Evolutionary conservation across 1,140 invertebrate genomes (phyloP).

Genomic region (Drosophila watanabei): DNA sequence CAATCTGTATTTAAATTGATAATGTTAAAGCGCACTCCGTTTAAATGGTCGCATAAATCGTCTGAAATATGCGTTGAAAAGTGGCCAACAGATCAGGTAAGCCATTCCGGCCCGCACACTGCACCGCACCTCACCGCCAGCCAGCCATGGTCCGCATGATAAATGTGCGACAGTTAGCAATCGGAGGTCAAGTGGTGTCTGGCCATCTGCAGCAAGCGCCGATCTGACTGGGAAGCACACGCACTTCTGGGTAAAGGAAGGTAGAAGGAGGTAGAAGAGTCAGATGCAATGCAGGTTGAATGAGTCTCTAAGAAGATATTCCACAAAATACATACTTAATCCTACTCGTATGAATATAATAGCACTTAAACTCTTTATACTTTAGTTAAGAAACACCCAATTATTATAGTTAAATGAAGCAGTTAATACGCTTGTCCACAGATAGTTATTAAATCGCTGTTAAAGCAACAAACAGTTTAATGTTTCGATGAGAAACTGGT

Average conservation of each 20-base stretch:
- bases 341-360: not conserved
- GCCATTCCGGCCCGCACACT: constrained; percentile 1
- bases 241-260: constrained; percentile 8
- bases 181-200: constrained; percentile 34
- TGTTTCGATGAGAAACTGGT: constrained; percentile 1
- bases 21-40: constrained; percentile 55
- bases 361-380: not conserved
- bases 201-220: constrained; percentile 18
- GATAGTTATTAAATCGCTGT: not conserved
- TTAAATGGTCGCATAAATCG: constrained; percentile 46
- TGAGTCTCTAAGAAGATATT: not conserved
- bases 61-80: constrained; percentile 55
- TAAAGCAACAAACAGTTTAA: not conserved
- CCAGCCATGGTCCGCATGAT: constrained; percentile 28
- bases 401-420: not conserved
- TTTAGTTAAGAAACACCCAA: not conserved
- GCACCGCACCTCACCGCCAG: not conserved
- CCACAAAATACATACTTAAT: not conserved
- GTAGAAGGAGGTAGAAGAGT: not conserved
- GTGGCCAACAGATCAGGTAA: constrained; percentile 44
- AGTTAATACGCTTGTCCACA: not conserved
- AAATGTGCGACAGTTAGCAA: constrained; percentile 55
- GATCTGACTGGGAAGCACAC: constrained; percentile 38
- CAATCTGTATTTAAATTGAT: constrained; percentile 62
- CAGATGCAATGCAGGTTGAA: not conserved